These are phyloP conservation scores for Chlorops oryzae DNA, from an alignment of 1,140 invertebrate genomes.

Conservation along the genomic window DNA sequence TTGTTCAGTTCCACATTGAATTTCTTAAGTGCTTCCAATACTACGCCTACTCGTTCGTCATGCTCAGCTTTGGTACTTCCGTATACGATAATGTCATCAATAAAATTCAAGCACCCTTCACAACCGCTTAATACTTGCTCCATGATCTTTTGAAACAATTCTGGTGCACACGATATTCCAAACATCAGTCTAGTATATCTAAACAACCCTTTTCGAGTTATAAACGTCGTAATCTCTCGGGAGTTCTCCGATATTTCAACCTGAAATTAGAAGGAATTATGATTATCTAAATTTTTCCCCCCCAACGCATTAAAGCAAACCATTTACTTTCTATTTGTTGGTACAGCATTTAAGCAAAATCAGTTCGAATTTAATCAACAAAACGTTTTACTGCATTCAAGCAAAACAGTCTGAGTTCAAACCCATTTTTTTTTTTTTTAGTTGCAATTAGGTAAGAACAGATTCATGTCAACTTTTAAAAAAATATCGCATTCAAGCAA, in stretches of 20 bases:
- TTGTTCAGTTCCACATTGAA: slow-evolving; percentile 23
- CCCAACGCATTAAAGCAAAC: no score
- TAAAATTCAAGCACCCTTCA: slow-evolving; percentile 25
- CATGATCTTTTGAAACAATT: slow-evolving; percentile 45
- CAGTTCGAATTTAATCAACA: no score
- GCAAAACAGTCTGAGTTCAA: no score
- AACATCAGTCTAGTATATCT: slow-evolving; percentile 39
- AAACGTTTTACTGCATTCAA: no score
- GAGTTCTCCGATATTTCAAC: slow-evolving; percentile 19
- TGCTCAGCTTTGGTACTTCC: slow-evolving; percentile 23
- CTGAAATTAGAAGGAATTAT: no score
- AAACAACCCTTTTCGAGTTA: slow-evolving; percentile 34
- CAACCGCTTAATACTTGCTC: slow-evolving; percentile 29
- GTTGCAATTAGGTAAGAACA: no score
- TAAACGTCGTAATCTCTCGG: slow-evolving; percentile 41
- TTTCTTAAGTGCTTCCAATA: slow-evolving; percentile 19
- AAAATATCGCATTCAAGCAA: no score
- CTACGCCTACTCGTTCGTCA: slow-evolving; percentile 21
- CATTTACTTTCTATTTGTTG: no score
- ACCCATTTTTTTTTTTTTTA: no score
- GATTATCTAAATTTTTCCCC: no score
- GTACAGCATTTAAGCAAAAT: no score
- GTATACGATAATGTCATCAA: slow-evolving; percentile 41
- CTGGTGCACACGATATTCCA: slow-evolving; percentile 35
- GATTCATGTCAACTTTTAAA: no score